Evolutionary conservation across 2,113 vertebrate species (phyloP).

Genomic region (Kryptolebias marmoratus): DNA sequence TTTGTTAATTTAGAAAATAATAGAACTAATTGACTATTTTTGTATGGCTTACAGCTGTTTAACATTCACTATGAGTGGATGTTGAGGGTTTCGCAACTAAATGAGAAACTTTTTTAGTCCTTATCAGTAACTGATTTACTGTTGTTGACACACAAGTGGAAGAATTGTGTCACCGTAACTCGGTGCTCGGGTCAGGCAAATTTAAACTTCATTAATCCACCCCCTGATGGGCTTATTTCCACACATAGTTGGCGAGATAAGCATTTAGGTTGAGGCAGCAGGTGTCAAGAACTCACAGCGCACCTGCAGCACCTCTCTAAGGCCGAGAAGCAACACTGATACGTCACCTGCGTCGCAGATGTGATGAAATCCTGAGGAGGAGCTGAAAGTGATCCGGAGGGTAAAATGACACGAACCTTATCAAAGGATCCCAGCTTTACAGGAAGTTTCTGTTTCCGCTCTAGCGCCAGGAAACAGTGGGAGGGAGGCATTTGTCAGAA

Average conservation of each 20-base stretch:
- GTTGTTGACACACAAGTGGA: neutral
- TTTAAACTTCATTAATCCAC: neutral
- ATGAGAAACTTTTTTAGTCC: neutral
- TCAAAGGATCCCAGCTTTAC: neutral
- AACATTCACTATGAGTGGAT: neutral
- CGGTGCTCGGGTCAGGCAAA: neutral
- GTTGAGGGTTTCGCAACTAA: neutral
- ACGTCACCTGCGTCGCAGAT: neutral
- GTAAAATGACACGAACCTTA: neutral
- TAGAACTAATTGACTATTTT: too few relatives aligned
- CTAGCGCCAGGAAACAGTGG: neutral
- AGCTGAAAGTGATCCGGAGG: neutral
- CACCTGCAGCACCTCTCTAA: constrained; percentile 35
- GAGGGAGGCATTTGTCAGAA: neutral
- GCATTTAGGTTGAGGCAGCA: constrained; percentile 34
- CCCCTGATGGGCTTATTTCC: constrained; percentile 19
- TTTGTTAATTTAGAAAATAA: too few relatives aligned
- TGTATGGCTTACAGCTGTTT: too few relatives aligned
- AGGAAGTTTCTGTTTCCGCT: constrained; percentile 28
- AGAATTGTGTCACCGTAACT: neutral
- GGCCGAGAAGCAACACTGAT: constrained; percentile 1
- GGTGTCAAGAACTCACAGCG: constrained; percentile 10
- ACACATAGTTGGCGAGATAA: constrained; percentile 27
- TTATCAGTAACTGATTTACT: neutral
- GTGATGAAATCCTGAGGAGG: neutral